A percentile compares a stretch with the other conserved stretches of the same genome.
These are phyloP conservation scores for Cheilosia impressa DNA, from an alignment of 2,888 invertebrate species.

Conservation along the genomic window DNA sequence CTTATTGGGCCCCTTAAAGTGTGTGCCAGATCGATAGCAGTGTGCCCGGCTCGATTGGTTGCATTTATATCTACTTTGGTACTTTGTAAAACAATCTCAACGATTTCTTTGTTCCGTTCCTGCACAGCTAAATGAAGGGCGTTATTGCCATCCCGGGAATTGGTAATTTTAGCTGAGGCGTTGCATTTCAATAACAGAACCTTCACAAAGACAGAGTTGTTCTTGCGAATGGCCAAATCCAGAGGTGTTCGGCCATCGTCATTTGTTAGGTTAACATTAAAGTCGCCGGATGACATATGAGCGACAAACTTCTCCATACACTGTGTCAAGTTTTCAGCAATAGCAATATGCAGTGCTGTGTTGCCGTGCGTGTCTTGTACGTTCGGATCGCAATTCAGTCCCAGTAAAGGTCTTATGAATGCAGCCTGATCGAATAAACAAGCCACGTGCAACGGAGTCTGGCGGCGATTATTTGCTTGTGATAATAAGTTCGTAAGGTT, in stretches of 20 bases:
- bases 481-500: slow-evolving; percentile 81
- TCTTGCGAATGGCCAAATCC: slow-evolving; percentile 85
- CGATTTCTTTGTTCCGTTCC: slow-evolving; percentile 78
- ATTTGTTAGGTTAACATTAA: slow-evolving; percentile 80
- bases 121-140: slow-evolving; percentile 82
- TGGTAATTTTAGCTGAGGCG: slow-evolving; percentile 81
- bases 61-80: slow-evolving; percentile 79
- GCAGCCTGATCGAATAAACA: slow-evolving; percentile 80
- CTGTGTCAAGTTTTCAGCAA: slow-evolving; percentile 79
- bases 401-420: slow-evolving; percentile 80
- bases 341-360: slow-evolving; percentile 84
- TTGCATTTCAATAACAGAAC: slow-evolving; percentile 84
- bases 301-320: slow-evolving; percentile 80
- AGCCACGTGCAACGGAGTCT: slow-evolving; percentile 85
- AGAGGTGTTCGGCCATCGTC: slow-evolving; percentile 85
- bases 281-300: neutral
- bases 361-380: slow-evolving; percentile 82
- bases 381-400: slow-evolving; percentile 83
- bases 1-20: slow-evolving; percentile 71
- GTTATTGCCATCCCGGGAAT: slow-evolving; percentile 82
- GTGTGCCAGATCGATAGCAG: slow-evolving; percentile 83
- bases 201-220: slow-evolving; percentile 84
- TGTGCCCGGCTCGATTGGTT: slow-evolving; percentile 79
- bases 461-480: slow-evolving; percentile 84
- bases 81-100: slow-evolving; percentile 74